Evolutionary conservation across 2,797 vertebrate species (phyloP).

Genomic region (Danio kyathit): DNA sequence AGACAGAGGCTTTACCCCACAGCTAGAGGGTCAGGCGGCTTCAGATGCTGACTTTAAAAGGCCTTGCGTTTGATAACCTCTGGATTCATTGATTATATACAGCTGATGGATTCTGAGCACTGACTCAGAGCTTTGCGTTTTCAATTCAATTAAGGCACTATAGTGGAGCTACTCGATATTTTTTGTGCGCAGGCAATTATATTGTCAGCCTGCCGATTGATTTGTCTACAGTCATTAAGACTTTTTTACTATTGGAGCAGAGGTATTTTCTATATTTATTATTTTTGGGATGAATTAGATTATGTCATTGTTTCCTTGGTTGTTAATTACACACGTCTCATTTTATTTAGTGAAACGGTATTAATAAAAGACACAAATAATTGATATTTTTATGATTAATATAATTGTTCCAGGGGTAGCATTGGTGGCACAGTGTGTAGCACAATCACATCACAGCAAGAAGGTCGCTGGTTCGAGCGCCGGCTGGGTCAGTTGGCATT

Average conservation of each 20-base stretch:
- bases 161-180: slow-evolving; percentile 40
- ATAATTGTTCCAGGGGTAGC: not conserved
- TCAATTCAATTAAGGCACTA: slow-evolving; percentile 43
- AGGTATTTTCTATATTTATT: slow-evolving; percentile 42
- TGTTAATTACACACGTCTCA: not conserved
- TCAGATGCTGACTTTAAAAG: slow-evolving; percentile 22
- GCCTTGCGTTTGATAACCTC: slow-evolving; percentile 40
- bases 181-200: slow-evolving; percentile 22
- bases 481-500: too few species aligned
- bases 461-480: too few species aligned
- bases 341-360: not conserved
- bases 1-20: slow-evolving; percentile 12
- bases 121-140: slow-evolving; percentile 48
- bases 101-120: slow-evolving; percentile 35
- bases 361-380: not conserved
- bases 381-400: not conserved
- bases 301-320: slow-evolving; percentile 22
- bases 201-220: slow-evolving; percentile 39
- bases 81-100: slow-evolving; percentile 40
- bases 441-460: too few species aligned
- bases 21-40: slow-evolving; percentile 8
- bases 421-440: too few species aligned
- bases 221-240: slow-evolving; percentile 37
- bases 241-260: slow-evolving; percentile 31
- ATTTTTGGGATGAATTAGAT: slow-evolving; percentile 36